Base-by-base conservation (phyloP, 2,113 vertebrate genomes). In the Tauraco erythrolophus region DNA sequence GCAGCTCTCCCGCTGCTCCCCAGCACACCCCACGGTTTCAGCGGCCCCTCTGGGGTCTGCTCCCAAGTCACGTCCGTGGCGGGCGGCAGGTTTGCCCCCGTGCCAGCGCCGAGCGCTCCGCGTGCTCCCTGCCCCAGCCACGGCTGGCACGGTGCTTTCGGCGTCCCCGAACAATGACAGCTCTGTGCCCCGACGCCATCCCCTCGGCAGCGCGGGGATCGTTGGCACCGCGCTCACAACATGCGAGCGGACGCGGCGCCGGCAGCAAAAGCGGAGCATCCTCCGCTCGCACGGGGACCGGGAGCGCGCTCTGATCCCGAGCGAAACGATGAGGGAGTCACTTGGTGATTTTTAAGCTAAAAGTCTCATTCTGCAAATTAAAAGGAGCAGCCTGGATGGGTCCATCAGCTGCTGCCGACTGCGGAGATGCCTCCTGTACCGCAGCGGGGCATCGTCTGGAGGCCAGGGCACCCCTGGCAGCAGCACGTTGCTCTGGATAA, bases 311-410 rank as follows among this genome's bases (percentile, higher is more conserved):
- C 64, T 7, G 7, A 72, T 37, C 37, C 30, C 1, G 4, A 9
- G 6, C 11, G 31, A 56, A 48, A 57, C 0, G 0, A 35, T 0
- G 2, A 14, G 9, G 62, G 19, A 57, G 2, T 22, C 0, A 0
- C 54, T 61, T 30, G 24, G 33, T 51, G 39, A 28, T 37, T 69
- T 50, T 10, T 24, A 28, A 79, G 50, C 22, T 50, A 13, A 50
- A 76, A 70, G 41, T 3, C 31, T 50, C n/a, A 1, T 28, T 4
- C 46, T 21, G 22, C 37, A 33, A 15, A 43, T 43, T 51, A 10
- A 7, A 65, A 27, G 35, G 11, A 64, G 62, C 2, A 1, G 62
- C 41, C 15, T 12, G 23, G n/a, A 28, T 8, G 19, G n/a, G 16
- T 48, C 45, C 22, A 15, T 14, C 33, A 19, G 81, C 43, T 65